Percentiles rank a stretch among this genome's conserved stretches.
Evolutionary conservation across 2,888 invertebrate genomes (phyloP).

Genomic region (Syrphus vitripennis): DNA sequence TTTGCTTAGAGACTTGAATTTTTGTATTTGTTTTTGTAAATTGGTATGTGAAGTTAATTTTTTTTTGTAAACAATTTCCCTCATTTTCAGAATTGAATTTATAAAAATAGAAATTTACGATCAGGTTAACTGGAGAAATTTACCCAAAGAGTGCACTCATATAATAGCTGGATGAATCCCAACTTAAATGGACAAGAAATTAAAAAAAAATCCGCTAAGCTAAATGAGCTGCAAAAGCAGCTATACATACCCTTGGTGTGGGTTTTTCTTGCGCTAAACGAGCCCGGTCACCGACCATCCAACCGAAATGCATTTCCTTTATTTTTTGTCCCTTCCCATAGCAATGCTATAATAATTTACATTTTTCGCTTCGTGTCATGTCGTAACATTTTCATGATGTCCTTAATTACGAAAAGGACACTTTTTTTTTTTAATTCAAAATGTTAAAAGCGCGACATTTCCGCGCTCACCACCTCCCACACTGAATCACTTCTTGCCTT

Average conservation of each 20-base stretch:
- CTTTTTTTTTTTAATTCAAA: slow-evolving; percentile 38
- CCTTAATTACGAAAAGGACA: slow-evolving; percentile 69
- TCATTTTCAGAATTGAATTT: too few relatives aligned
- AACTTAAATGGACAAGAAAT: background rate
- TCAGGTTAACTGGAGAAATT: background rate
- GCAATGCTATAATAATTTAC: slow-evolving; percentile 51
- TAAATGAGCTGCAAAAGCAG: slow-evolving; percentile 65
- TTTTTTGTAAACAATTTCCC: too few relatives aligned
- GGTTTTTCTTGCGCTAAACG: background rate
- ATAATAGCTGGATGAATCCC: slow-evolving; percentile 4
- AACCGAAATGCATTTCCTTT: slow-evolving; percentile 27
- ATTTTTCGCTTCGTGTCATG: slow-evolving; percentile 68
- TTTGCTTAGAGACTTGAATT: too few relatives aligned
- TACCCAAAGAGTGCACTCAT: background rate
- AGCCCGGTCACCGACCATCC: slow-evolving; percentile 21
- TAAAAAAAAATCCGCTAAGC: background rate
- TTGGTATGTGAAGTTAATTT: too few relatives aligned
- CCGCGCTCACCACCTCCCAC: background rate
- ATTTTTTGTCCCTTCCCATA: background rate
- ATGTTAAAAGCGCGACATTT: slow-evolving; percentile 44
- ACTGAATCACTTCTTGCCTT: slow-evolving; percentile 15
- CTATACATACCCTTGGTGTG: slow-evolving; percentile 25
- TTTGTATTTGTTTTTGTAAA: too few relatives aligned
- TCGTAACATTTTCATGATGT: slow-evolving; percentile 70
- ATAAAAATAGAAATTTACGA: too few relatives aligned